Conservation (phyloP, 2,113 vertebrate genomes). For the Cichladusa arquata region DNA sequence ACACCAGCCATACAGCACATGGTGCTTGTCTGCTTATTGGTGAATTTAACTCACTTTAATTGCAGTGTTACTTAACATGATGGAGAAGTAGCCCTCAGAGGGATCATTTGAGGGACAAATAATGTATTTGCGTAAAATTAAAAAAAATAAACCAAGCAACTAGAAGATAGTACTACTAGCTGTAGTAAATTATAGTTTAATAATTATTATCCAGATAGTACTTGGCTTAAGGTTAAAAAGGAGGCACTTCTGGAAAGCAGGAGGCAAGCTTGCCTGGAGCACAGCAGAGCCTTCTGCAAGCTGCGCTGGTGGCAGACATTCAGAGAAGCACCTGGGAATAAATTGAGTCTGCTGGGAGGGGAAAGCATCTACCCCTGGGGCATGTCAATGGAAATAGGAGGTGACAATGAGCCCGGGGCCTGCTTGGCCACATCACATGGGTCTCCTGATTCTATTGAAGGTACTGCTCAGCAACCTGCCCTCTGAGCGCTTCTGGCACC, state of each 20-base stretch:
- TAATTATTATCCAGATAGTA: constrained; percentile 59
- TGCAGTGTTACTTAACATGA: constrained; percentile 64
- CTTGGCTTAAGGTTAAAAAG: constrained; percentile 45
- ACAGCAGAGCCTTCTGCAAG: constrained; percentile 55
- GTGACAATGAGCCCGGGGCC: constrained; percentile 75
- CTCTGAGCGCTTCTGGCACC: constrained; percentile 65
- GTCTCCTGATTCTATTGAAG: constrained; percentile 63
- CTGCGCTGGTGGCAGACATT: constrained; percentile 68
- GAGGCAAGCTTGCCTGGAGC: constrained; percentile 45
- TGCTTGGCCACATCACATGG: constrained; percentile 66
- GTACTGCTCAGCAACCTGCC: constrained; percentile 48
- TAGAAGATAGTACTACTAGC: constrained; percentile 19
- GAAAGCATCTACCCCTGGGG: constrained; percentile 75
- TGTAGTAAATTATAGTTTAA: constrained; percentile 66
- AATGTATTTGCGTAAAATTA: constrained; percentile 35
- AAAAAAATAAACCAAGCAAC: neutral
- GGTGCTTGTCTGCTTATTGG: constrained; percentile 75
- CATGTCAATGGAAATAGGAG: constrained; percentile 75
- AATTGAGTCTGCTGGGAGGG: constrained; percentile 58
- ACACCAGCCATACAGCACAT: constrained; percentile 66
- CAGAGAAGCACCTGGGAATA: constrained; percentile 84
- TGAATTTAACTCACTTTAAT: constrained; percentile 71
- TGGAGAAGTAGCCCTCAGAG: constrained; percentile 64
- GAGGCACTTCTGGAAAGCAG: constrained; percentile 58
- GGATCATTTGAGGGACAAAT: constrained; percentile 49